Evolutionary conservation across 2,113 vertebrate genomes (phyloP).

Genomic region (rabbit (Oryctolagus cuniculus)): DNA sequence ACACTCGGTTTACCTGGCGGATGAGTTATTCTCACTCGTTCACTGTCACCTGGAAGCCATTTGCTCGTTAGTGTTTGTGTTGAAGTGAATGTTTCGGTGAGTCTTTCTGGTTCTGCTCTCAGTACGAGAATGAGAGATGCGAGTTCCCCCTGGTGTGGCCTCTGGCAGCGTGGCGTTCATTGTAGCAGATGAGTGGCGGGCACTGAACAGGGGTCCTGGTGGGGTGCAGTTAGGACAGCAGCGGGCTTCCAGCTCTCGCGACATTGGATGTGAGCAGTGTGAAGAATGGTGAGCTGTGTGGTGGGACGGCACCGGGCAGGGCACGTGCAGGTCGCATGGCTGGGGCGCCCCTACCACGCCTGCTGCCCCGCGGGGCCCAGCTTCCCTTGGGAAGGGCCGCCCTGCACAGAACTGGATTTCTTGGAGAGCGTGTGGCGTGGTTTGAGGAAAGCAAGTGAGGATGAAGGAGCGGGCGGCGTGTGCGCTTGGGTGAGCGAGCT

Average conservation of each 20-base stretch:
- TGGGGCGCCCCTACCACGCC: constrained; percentile 45
- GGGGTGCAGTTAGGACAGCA: constrained; percentile 65
- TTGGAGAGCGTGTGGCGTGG: constrained; percentile 65
- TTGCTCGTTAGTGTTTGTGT: neutral
- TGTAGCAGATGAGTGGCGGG: too few relatives aligned
- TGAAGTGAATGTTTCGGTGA: constrained; percentile 62
- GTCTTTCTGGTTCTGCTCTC: constrained; percentile 49
- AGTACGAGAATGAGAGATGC: constrained; percentile 66
- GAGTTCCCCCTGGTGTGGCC: constrained; percentile 54
- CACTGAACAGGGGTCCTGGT: constrained; percentile 51
- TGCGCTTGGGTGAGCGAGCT: constrained; percentile 70
- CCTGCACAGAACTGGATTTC: constrained; percentile 72
- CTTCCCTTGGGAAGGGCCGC: constrained; percentile 62
- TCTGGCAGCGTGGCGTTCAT: neutral
- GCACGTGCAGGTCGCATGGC: constrained; percentile 56
- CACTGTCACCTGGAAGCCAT: constrained; percentile 56
- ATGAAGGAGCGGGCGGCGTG: constrained; percentile 84
- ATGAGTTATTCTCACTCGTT: constrained; percentile 55
- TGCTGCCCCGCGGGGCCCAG: constrained; percentile 51
- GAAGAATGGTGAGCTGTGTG: neutral
- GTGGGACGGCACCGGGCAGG: constrained; percentile 75
- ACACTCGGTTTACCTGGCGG: constrained; percentile 55
- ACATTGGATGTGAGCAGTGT: neutral
- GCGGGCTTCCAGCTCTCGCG: constrained; percentile 72
- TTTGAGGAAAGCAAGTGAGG: constrained; percentile 80